Evolutionary conservation across 2,888 invertebrate genomes (phyloP).

Genomic region (Thalpophila matura): DNA sequence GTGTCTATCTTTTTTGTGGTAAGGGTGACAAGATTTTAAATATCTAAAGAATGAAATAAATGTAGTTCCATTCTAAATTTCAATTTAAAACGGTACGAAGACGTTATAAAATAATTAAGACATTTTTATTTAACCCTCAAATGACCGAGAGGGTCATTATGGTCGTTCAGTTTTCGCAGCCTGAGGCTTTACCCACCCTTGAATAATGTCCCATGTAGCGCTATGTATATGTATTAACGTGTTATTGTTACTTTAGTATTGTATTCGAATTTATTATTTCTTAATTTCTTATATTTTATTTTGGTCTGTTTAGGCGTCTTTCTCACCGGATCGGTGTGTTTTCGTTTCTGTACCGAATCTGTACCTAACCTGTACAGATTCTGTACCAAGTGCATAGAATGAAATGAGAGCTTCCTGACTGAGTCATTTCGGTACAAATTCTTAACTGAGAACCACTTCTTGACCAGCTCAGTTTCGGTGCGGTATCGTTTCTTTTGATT

Average conservation of each 20-base stretch:
- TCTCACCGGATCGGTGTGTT: too few relatives aligned
- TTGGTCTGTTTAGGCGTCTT: too few relatives aligned
- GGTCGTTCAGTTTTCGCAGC: constrained; percentile 3
- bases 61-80: neutral
- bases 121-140: constrained; percentile 17
- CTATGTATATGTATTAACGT: neutral
- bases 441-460: too few relatives aligned
- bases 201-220: constrained; percentile 5
- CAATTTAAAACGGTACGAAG: neutral
- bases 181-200: constrained; percentile 34
- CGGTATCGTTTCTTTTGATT: too few relatives aligned
- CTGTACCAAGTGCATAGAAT: too few relatives aligned
- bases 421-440: too few relatives aligned
- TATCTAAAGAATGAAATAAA: neutral
- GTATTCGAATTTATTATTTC: neutral
- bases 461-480: too few relatives aligned
- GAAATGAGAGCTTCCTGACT: too few relatives aligned
- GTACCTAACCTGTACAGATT: too few relatives aligned
- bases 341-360: too few relatives aligned
- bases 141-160: constrained; percentile 11
- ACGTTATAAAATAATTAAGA: neutral
- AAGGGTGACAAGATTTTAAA: too few relatives aligned
- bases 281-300: neutral
- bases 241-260: constrained; percentile 5
- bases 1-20: too few relatives aligned